A percentile compares a stretch with the other conserved stretches of the same genome.
These are phyloP conservation scores for Peromyscus aztecus DNA, from an alignment of 2,797 vertebrate genomes.

Conservation along the genomic window DNA sequence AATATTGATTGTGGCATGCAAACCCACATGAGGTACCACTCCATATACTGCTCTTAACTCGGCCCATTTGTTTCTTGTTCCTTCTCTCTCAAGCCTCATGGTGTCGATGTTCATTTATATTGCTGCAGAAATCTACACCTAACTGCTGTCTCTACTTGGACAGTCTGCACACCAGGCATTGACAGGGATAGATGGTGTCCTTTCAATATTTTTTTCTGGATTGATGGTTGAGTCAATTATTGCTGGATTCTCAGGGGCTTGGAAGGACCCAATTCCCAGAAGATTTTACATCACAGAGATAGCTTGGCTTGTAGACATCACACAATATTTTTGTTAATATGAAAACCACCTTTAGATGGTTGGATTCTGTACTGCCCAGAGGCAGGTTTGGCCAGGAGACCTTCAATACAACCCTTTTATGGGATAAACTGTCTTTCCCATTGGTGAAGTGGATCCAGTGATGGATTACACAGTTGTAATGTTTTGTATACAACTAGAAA, in stretches of 20 bases:
- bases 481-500: neutral
- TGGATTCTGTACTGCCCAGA: neutral
- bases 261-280: neutral
- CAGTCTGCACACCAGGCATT: neutral
- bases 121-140: neutral
- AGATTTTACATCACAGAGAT: too few relatives aligned
- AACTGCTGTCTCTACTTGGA: neutral
- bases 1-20: neutral
- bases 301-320: neutral
- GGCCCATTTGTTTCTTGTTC: too few relatives aligned
- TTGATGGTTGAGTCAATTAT: neutral
- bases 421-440: neutral
- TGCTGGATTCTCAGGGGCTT: neutral
- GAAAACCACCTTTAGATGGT: too few relatives aligned
- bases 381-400: neutral
- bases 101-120: neutral
- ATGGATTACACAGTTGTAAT: neutral
- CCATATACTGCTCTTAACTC: neutral
- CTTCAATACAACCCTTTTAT: neutral
- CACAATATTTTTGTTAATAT: neutral
- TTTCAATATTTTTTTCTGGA: neutral
- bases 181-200: neutral
- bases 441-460: neutral
- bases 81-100: neutral
- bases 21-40: neutral